These are phyloP conservation scores for Actinostola sp. DNA, from an alignment of 92 coral and sea anemone species.

Conservation along the genomic window DNA sequence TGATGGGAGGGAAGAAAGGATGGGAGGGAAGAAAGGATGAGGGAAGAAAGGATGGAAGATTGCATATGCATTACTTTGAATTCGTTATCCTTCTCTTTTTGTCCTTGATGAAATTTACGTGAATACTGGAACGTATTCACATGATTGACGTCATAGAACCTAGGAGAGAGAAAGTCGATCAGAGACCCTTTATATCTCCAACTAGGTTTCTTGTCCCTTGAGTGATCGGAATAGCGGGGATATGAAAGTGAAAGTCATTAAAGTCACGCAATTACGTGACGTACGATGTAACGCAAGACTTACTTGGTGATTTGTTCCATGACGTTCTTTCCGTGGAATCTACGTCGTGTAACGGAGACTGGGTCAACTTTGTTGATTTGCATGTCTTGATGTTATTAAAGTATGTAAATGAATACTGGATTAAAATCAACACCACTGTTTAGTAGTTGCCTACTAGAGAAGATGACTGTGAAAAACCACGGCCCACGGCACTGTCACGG, in stretches of 20 bases:
- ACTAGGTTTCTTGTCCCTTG: too few species aligned
- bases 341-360: conserved; percentile 80
- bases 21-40: neutral
- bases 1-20: neutral
- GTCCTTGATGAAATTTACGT: conserved; percentile 81
- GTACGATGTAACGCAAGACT: conserved; percentile 9
- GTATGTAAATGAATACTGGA: neutral
- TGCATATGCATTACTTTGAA: conserved; percentile 80
- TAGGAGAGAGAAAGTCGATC: conserved; percentile 1
- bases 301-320: conserved; percentile 96
- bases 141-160: conserved; percentile 95
- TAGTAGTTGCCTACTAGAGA: too few species aligned
- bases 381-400: conserved; percentile 71
- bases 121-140: conserved; percentile 95
- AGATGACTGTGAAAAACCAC: too few species aligned
- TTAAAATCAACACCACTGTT: too few species aligned
- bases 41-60: neutral
- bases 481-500: too few species aligned
- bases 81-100: conserved; percentile 80
- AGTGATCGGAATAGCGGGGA: too few species aligned
- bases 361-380: conserved; percentile 98
- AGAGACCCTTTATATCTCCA: too few species aligned
- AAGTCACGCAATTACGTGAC: neutral
- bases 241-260: too few species aligned
- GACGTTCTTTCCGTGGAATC: conserved; percentile 86